Base-by-base conservation (phyloP, 2,797 vertebrate genomes). In the Macropus fuliginosus region DNA sequence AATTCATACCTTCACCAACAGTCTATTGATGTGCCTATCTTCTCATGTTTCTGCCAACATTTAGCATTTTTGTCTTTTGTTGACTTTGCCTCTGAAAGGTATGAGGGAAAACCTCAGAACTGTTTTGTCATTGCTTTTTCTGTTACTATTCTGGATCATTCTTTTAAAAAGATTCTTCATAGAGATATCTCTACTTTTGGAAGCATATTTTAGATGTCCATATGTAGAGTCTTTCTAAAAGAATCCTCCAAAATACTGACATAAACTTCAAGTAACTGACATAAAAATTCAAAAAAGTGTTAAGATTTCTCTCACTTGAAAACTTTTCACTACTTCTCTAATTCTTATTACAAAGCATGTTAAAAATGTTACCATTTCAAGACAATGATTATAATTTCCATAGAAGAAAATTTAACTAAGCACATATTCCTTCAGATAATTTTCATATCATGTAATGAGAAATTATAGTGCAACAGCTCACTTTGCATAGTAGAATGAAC, bases 221-320 rank as follows among this genome's bases (percentile, higher is more conserved):
- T 27, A 56, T 27, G 56, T 27, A 56, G 56, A 56, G 27, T 56
- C 5, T 56, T 56, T 56, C 56, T 56, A 28, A 56, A 56, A 56
- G 27, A 56, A 56, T 56, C 56, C 27, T 56, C 27, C 8, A 56
- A 56, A 27, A 56, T 59, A 91, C 91, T 89, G 90, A 89, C 55
- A 56, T 29, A 4, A 94, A 90, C 94, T 94, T 92, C 12, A 91
- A 95, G 0, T 56, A 55, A 40, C 59, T 93, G 62, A 4, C 12
- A 94, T 90, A 90, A 94, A 95, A 94, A 52, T 92, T 54, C 91
- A n/a, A 92, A 11, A 18, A 95, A 91, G 27, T 94, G 4, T 13
- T 29, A 11, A 92, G 5, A 12, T 94, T 50, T 92, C 89, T 87
- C 92, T 90, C 91, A 31, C 56, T 52, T 24, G 89, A 46, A 40